Base-by-base conservation (phyloP, 2,797 vertebrate genomes). In the Microtus californicus region DNA sequence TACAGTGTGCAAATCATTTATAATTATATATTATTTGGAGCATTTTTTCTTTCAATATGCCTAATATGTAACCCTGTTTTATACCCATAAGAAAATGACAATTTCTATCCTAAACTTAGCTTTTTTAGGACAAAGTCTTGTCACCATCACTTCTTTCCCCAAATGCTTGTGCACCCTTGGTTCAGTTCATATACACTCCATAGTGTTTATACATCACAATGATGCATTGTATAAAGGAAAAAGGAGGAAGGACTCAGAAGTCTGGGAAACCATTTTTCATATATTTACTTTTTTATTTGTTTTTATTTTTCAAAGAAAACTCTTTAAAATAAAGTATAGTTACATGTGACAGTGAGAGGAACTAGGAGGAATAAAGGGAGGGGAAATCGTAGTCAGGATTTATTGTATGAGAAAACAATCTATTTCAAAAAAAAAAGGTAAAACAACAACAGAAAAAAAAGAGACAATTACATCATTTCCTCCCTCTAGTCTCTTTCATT, bases 1-100 rank as follows among this genome's bases (percentile, higher is more conserved):
- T 6, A 92, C n/a, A 8, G 59, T 54, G 45, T 37, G 17, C n/a
- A 80, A 78, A 87, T 73, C 51, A 88, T 93, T 78, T 82, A 65
- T 87, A 77, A 79, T 78, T 45, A 74, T 5, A 92, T 23, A 12
- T 86, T 31, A 40, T 69, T 69, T 10, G 59, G n/a, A 6, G 10
- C 48, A 69, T 14, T 71, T 14, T 19, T 81, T 90, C 37, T 48
- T 77, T 92, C 27, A 71, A 6, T 14, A 34, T 73, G 56, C 74
- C 43, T 91, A 29, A 5, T 83, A 25, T 76, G 51, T 81, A 90
- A 85, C 45, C 8, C 5, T 2, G 51, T 40, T 71, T 76, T 27
- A 54, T 88, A 79, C 27, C 15, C 25, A 48, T 2, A 93, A 63
- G 27, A 83, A 85, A 95, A 61, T 56, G 27, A 21, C 56, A n/a